A percentile compares a stretch with the other conserved stretches of the same genome.
phyloP scores from a whole-genome alignment of 2,888 invertebrate species.

The Troides oblongomaculatus region DNA sequence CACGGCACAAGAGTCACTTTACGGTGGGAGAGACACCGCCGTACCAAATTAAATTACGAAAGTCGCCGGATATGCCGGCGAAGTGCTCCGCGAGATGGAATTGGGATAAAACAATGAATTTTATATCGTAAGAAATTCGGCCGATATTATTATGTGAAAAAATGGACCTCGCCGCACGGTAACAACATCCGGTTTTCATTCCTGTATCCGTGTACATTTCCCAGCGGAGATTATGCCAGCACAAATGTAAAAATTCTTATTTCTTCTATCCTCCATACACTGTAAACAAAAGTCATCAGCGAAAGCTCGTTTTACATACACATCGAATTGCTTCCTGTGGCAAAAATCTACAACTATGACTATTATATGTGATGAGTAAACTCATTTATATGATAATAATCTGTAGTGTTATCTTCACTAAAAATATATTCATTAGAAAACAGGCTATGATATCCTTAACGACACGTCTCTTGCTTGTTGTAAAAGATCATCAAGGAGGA shows the following conservation, averaged over 20 bases:
- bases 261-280: not conserved
- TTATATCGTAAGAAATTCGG: slow-evolving; percentile 6
- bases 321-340: no score
- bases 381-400: no score
- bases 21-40: slow-evolving; percentile 6
- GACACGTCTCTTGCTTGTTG: no score
- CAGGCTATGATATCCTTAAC: no score
- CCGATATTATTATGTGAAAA: not conserved
- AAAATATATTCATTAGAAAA: no score
- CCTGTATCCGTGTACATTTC: not conserved
- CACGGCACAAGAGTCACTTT: slow-evolving; percentile 3
- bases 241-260: not conserved
- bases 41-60: slow-evolving; percentile 24
- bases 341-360: no score
- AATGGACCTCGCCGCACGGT: not conserved
- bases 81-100: slow-evolving; percentile 32
- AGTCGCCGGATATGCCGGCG: slow-evolving; percentile 8
- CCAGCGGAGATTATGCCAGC: not conserved
- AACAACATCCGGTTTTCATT: not conserved
- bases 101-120: slow-evolving; percentile 16
- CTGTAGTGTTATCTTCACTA: no score
- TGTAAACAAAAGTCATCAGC: not conserved
- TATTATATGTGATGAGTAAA: no score
- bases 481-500: no score
- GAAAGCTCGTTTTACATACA: not conserved